Percentiles rank a stretch among this genome's conserved stretches.
Evolutionary conservation across 1,140 invertebrate genomes (phyloP).

Genomic region (Camponotus vicinus): DNA sequence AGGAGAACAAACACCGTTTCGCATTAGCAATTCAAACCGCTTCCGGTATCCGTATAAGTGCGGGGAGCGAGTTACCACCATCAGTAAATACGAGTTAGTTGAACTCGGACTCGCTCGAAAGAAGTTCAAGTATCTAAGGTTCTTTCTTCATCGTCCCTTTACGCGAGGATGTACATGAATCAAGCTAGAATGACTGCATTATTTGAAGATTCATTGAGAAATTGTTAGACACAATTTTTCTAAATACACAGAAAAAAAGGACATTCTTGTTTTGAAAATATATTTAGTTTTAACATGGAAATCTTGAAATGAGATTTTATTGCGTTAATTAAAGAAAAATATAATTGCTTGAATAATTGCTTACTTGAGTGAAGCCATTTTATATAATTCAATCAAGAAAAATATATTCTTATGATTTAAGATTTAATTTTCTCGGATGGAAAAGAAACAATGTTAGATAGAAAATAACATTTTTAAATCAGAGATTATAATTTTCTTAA

Average conservation of each 20-base stretch:
- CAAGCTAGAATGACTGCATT: background rate
- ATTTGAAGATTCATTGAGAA: background rate
- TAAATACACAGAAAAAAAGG: background rate
- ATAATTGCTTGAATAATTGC: no score
- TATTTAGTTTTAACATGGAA: no score
- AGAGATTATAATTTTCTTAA: no score
- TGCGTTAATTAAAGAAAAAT: no score
- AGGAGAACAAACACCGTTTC: conserved; percentile 77
- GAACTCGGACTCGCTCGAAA: conserved; percentile 79
- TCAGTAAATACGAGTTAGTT: conserved; percentile 82
- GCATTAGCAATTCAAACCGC: conserved; percentile 84
- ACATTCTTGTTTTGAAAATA: no score
- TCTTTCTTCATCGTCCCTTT: background rate
- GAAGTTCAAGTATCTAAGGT: conserved; percentile 65
- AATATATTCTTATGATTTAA: no score
- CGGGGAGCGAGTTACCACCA: conserved; percentile 66
- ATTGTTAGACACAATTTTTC: background rate
- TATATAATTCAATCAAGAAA: no score
- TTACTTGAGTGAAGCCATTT: no score
- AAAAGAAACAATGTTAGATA: no score
- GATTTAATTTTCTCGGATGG: no score
- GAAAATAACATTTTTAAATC: no score
- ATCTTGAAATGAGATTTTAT: no score
- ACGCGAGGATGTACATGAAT: background rate
- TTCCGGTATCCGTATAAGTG: conserved; percentile 79